These are phyloP conservation scores for Oxygymnocypris stewartii DNA, from an alignment of 2,113 vertebrate species.

Conservation along the genomic window DNA sequence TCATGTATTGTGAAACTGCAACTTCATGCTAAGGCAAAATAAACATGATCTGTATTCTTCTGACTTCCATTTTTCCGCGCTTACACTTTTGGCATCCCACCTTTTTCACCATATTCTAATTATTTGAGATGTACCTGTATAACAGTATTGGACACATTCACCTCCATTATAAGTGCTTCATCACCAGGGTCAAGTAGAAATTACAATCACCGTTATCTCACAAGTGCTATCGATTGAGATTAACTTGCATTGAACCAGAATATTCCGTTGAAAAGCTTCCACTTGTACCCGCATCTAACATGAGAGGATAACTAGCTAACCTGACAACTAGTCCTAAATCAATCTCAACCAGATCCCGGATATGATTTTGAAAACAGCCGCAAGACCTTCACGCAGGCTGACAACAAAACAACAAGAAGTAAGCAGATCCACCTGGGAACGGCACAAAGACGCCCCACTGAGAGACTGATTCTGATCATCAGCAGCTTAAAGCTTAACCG, in stretches of 20 bases:
- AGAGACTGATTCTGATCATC: slow-evolving; percentile 17
- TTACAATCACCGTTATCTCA: neutral
- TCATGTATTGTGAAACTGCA: too few relatives aligned
- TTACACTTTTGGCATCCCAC: too few relatives aligned
- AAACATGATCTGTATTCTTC: too few relatives aligned
- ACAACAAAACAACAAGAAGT: slow-evolving; percentile 5
- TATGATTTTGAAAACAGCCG: neutral
- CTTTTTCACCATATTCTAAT: too few relatives aligned
- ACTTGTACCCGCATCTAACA: neutral
- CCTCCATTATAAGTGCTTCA: too few relatives aligned
- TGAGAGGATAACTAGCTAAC: neutral
- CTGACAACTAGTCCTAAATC: neutral
- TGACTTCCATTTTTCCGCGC: too few relatives aligned
- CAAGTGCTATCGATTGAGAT: neutral
- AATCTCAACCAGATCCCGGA: neutral
- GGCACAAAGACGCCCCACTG: neutral
- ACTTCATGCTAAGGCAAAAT: too few relatives aligned
- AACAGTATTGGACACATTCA: too few relatives aligned
- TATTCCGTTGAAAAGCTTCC: too few relatives aligned
- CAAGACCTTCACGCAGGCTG: neutral
- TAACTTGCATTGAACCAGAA: too few relatives aligned
- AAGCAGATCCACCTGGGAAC: neutral
- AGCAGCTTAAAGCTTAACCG: slow-evolving; percentile 16
- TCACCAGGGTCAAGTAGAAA: too few relatives aligned
- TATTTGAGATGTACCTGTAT: too few relatives aligned